Conservation (phyloP, 92 coral and sea anemone genomes). For the Muricea muricata region DNA sequence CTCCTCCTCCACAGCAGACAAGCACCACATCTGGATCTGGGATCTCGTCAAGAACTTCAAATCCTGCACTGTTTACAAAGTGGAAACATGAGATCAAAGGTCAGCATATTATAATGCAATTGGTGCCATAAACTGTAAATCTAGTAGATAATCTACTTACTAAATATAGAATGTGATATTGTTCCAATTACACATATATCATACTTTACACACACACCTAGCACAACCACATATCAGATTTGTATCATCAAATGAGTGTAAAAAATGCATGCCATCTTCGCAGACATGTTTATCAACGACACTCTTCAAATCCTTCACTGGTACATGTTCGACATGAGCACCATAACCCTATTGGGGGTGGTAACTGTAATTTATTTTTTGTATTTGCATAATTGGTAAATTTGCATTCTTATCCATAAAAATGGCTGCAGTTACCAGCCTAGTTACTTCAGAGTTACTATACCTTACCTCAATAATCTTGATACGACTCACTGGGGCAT, state of each 20-base stretch:
- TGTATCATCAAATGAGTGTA: constrained; percentile 74
- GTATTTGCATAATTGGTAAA: too few species aligned
- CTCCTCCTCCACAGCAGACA: constrained; percentile 81
- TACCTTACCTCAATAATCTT: constrained; percentile 63
- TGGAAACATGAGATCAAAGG: too few species aligned
- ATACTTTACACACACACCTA: constrained; percentile 40
- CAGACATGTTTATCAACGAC: constrained; percentile 59
- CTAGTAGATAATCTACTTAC: too few species aligned
- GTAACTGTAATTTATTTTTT: too few species aligned
- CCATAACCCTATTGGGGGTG: constrained; percentile 64
- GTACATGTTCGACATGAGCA: constrained; percentile 67
- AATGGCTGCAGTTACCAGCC: too few species aligned
- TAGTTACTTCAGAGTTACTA: too few species aligned
- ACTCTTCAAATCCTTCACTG: constrained; percentile 41
- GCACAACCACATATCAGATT: constrained; percentile 72
- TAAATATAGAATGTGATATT: too few species aligned
- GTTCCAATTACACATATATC: neutral
- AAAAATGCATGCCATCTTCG: constrained; percentile 63
- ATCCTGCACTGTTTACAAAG: constrained; percentile 65
- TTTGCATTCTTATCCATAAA: too few species aligned
- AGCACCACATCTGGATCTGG: constrained; percentile 66
- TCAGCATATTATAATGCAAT: too few species aligned
- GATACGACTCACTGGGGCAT: constrained; percentile 62
- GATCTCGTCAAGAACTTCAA: constrained; percentile 71
- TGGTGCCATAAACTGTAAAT: too few species aligned